phyloP scores from a whole-genome alignment of 2,797 vertebrate genomes.

The Sebastiscus albofasciatus region DNA sequence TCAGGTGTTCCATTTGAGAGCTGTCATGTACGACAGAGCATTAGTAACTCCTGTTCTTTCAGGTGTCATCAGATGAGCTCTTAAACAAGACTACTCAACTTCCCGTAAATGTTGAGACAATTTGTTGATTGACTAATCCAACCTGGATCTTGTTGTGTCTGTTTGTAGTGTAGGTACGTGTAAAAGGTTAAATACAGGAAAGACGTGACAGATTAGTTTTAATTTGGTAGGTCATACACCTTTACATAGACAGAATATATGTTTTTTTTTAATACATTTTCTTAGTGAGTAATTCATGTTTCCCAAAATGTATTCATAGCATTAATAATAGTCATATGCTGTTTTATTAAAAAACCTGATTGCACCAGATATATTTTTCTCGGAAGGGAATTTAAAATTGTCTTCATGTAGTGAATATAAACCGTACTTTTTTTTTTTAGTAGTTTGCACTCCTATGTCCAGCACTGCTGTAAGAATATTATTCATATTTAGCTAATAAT shows the following conservation, averaged over 20 bases:
- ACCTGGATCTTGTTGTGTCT: conserved; percentile 12
- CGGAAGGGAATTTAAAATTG: background rate
- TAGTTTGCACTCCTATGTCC: background rate
- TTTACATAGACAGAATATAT: background rate
- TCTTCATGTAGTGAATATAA: background rate
- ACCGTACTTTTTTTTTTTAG: background rate
- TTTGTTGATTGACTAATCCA: conserved; percentile 37
- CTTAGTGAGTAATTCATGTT: background rate
- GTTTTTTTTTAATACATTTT: background rate
- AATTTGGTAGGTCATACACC: background rate
- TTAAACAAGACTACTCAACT: conserved; percentile 27
- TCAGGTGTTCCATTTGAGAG: conserved; percentile 32
- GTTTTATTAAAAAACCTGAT: background rate
- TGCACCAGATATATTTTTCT: background rate
- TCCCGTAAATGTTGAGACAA: conserved; percentile 14
- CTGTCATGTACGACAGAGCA: conserved; percentile 18
- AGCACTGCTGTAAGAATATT: background rate
- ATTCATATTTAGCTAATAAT: background rate
- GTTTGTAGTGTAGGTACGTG: background rate
- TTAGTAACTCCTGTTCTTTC: conserved; percentile 34
- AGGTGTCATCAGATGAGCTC: conserved; percentile 35
- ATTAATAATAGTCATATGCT: background rate
- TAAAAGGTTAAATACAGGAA: background rate
- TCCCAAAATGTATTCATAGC: background rate
- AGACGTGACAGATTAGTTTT: background rate